Base-by-base conservation (phyloP, 37 sponge, comb jelly and placozoan species). In the Halichondria panicea region DNA sequence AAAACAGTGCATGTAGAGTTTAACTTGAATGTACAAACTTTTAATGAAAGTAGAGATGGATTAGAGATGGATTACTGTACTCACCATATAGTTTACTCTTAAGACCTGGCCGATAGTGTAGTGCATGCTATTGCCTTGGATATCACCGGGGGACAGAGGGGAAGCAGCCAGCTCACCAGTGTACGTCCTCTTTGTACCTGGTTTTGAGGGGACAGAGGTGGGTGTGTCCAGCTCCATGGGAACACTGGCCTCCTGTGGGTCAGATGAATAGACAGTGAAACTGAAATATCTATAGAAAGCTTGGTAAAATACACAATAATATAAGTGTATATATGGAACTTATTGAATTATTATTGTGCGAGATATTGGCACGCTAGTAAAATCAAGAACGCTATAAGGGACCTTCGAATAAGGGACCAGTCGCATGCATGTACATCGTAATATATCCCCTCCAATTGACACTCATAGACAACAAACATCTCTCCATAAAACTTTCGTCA, bases 151-250 rank as follows among this genome's bases (percentile, higher is more conserved):
- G 28, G 68, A 40, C 25, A 28, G 68, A n/a, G 44, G 44, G 42
- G 71, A 33, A 2, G 32, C 2, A 8, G 52, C 54, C 36, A 50
- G 32, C 25, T 70, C 71, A 4, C 68, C 68, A 38, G 43, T 38
- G 42, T 66, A n/a, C 41, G 41, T 66, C 22, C 68, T 42, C 22
- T 66, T 66, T 21, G 68, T 18, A 9, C 43, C 68, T 6, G 68
- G 68, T 41, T 27, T 33, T 21, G 25, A 9, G 42, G 68, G 22
- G 1, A 15, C 19, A 27, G 68, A 1, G 43, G 28, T 15, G 60
- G 60, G 27, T 7, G 60, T 8, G 43, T 66, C 68, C 24, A 66
- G 43, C 25, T 66, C 68, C 68, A 66, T 66, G 18, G 68, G 60
- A 21, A 58, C 60, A 58, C 60, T 58, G 27, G 12, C 52, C 52